Conservation (phyloP, 2,797 vertebrate species). For the Acanthurus lineatus region DNA sequence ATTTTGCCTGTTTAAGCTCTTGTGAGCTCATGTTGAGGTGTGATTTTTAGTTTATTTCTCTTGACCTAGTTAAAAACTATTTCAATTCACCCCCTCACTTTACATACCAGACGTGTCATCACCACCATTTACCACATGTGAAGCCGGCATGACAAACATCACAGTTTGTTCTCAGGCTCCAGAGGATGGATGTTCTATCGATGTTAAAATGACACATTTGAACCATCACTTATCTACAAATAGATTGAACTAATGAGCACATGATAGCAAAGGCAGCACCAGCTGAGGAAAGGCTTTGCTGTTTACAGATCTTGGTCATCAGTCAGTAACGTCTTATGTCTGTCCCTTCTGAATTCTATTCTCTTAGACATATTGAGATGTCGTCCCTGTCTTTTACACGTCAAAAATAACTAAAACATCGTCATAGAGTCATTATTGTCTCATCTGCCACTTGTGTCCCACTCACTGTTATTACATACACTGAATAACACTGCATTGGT, state of each 20-base stretch:
- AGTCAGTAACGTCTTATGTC: slow-evolving; percentile 15
- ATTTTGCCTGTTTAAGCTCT: background rate
- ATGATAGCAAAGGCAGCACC: slow-evolving; percentile 47
- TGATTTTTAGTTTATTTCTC: background rate
- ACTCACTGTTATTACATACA: slow-evolving; percentile 55
- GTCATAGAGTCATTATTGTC: slow-evolving; percentile 40
- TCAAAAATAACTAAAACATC: slow-evolving; percentile 35
- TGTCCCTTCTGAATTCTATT: slow-evolving; percentile 14
- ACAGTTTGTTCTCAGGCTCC: slow-evolving; percentile 39
- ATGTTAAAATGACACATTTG: slow-evolving; percentile 54
- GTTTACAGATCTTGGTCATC: slow-evolving; percentile 38
- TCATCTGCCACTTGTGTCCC: slow-evolving; percentile 42
- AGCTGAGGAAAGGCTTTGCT: slow-evolving; percentile 46
- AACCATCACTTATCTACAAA: slow-evolving; percentile 57
- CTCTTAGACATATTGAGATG: slow-evolving; percentile 27
- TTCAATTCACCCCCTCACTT: slow-evolving; percentile 38
- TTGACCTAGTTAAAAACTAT: slow-evolving; percentile 6
- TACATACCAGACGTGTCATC: slow-evolving; percentile 20
- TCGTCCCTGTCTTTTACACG: slow-evolving; percentile 28
- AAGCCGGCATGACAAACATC: slow-evolving; percentile 37
- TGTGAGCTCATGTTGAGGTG: background rate
- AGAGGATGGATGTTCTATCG: too few relatives aligned
- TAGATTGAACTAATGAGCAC: slow-evolving; percentile 57
- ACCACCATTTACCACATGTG: slow-evolving; percentile 15
- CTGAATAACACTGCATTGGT: slow-evolving; percentile 58